Evolutionary conservation across 2,888 invertebrate genomes (phyloP).

Genomic region (Mythimna ferrago): DNA sequence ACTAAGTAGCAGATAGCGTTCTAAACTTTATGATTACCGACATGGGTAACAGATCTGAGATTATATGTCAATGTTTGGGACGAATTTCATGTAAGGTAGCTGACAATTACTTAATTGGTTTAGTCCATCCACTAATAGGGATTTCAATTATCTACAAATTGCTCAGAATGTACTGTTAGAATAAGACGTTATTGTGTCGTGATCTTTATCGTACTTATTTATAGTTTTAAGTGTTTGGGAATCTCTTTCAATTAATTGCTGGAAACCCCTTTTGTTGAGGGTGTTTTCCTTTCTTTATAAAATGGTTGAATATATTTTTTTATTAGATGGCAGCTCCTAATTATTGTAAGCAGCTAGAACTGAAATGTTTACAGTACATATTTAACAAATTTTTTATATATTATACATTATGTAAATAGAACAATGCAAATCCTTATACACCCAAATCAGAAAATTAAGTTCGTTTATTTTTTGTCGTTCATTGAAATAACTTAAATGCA

Average conservation of each 20-base stretch:
- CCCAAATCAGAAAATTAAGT: too few relatives aligned
- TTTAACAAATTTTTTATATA: not conserved
- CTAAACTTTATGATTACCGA: too few relatives aligned
- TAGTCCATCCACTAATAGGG: constrained; percentile 25
- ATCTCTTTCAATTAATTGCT: not conserved
- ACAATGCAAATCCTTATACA: too few relatives aligned
- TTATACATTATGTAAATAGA: too few relatives aligned
- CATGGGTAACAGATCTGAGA: too few relatives aligned
- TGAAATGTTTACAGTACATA: not conserved
- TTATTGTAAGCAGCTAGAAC: not conserved
- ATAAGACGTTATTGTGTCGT: constrained; percentile 11
- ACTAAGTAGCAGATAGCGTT: too few relatives aligned
- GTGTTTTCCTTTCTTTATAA: not conserved
- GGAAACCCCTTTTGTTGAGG: not conserved
- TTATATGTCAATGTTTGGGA: not conserved
- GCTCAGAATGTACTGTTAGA: constrained; percentile 8
- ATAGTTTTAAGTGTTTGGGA: not conserved
- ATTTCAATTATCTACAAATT: constrained; percentile 23
- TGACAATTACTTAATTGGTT: constrained; percentile 19
- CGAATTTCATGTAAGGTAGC: not conserved
- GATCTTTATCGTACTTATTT: not conserved
- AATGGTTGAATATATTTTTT: not conserved
- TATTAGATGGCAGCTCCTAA: not conserved
- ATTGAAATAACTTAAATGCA: too few relatives aligned
- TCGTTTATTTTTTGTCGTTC: too few relatives aligned